Percentiles rank a stretch among this genome's conserved stretches.
phyloP scores from a whole-genome alignment of 2,797 vertebrate species.

The Molossus alvarezi region DNA sequence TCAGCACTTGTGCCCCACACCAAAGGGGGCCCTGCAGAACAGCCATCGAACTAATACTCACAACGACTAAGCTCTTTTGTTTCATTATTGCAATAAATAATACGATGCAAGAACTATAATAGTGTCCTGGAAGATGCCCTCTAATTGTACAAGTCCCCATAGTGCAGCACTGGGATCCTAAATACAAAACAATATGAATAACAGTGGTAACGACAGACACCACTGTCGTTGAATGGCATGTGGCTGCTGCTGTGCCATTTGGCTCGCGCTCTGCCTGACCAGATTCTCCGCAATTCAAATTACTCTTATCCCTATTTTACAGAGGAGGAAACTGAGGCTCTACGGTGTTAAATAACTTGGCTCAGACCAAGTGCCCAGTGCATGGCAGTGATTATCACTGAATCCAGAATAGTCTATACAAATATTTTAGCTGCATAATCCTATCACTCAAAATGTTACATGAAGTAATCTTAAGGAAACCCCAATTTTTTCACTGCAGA shows the following conservation, averaged over 20 bases:
- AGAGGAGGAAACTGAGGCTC: neutral
- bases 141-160: neutral
- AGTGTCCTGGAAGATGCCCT: neutral
- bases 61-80: neutral
- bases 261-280: neutral
- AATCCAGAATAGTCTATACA: neutral
- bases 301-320: neutral
- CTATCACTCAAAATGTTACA: neutral
- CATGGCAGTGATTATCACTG: neutral
- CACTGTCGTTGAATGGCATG: neutral
- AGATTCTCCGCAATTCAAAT: neutral
- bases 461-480: slow-evolving; percentile 37
- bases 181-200: neutral
- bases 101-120: neutral
- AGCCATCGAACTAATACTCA: neutral
- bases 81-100: neutral
- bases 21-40: neutral
- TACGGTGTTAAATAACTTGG: neutral
- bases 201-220: neutral
- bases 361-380: neutral
- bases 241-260: neutral
- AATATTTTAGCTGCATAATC: neutral
- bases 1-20: neutral
- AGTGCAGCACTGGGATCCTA: neutral
- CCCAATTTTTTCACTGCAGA: slow-evolving; percentile 53